These are phyloP conservation scores for Laterallus jamaicensis DNA, from an alignment of 2,113 vertebrate species.

Conservation along the genomic window DNA sequence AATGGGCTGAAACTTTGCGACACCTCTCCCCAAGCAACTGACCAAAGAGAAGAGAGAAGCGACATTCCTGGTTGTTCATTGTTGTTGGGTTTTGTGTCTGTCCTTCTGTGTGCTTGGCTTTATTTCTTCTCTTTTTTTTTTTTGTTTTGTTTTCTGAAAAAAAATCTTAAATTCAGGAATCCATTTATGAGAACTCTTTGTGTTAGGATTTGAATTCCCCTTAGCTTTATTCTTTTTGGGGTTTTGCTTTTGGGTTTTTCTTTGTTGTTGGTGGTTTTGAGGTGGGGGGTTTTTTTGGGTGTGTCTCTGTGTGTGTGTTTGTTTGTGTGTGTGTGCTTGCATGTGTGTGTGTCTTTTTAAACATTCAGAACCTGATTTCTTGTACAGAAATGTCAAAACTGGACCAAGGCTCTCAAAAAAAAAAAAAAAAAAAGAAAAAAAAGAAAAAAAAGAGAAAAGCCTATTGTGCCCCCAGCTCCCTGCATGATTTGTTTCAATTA, in stretches of 20 bases:
- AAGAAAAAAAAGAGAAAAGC: background rate
- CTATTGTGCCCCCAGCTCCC: background rate
- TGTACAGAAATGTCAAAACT: conserved; percentile 63
- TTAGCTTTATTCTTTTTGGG: conserved; percentile 28
- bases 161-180: conserved; percentile 65
- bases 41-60: conserved; percentile 23
- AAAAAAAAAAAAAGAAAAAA: background rate
- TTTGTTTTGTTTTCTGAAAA: conserved; percentile 41
- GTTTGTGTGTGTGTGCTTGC: no score
- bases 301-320: background rate
- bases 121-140: background rate
- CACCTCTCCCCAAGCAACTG: background rate
- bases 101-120: conserved; percentile 17
- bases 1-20: background rate
- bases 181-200: conserved; percentile 30
- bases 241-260: background rate
- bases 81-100: conserved; percentile 11
- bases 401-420: conserved; percentile 69
- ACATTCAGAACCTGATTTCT: conserved; percentile 35
- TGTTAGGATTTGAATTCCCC: conserved; percentile 35
- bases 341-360: background rate
- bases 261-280: background rate
- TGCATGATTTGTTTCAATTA: conserved; percentile 26
- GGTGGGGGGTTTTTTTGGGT: background rate
- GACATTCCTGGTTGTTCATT: conserved; percentile 13